A percentile compares a stretch with the other conserved stretches of the same genome.
These are phyloP conservation scores for Vicugna pacos DNA, from an alignment of 2,113 vertebrate genomes.

Conservation along the genomic window DNA sequence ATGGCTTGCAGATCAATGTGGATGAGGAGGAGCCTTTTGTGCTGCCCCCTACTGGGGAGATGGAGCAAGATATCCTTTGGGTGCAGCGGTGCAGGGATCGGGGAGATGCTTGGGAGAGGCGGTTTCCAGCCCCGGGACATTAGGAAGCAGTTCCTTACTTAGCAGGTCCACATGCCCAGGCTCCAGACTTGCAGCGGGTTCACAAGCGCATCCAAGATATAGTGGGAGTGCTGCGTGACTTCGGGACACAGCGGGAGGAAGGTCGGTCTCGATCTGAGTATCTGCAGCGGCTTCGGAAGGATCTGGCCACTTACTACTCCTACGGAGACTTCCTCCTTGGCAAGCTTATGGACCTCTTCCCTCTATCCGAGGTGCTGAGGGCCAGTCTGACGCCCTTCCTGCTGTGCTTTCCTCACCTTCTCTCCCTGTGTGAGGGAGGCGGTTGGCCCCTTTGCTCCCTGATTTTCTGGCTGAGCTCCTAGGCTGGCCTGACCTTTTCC, in stretches of 20 bases:
- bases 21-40: slow-evolving; percentile 91
- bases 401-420: not conserved
- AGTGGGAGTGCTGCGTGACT: slow-evolving; percentile 94
- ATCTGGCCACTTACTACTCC: slow-evolving; percentile 96
- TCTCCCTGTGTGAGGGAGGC: not conserved
- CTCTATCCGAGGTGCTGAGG: slow-evolving; percentile 92
- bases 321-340: slow-evolving; percentile 94
- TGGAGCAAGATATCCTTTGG: slow-evolving; percentile 92
- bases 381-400: not conserved
- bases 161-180: slow-evolving; percentile 85
- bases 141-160: slow-evolving; percentile 82
- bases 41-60: slow-evolving; percentile 90
- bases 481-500: not conserved
- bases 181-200: slow-evolving; percentile 92
- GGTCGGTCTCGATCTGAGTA: slow-evolving; percentile 93
- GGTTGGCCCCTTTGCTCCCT: not conserved
- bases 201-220: slow-evolving; percentile 97
- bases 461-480: not conserved
- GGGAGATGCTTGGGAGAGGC: not conserved
- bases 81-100: too few relatives aligned
- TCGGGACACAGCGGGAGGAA: slow-evolving; percentile 90
- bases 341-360: slow-evolving; percentile 95
- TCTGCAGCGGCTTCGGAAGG: slow-evolving; percentile 89
- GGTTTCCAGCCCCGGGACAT: not conserved
- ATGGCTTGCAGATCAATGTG: slow-evolving; percentile 91